A percentile compares a stretch with the other conserved stretches of the same genome.
These are phyloP conservation scores for Cynopterus brachyotis DNA, from an alignment of 2,113 vertebrate genomes.

Conservation along the genomic window DNA sequence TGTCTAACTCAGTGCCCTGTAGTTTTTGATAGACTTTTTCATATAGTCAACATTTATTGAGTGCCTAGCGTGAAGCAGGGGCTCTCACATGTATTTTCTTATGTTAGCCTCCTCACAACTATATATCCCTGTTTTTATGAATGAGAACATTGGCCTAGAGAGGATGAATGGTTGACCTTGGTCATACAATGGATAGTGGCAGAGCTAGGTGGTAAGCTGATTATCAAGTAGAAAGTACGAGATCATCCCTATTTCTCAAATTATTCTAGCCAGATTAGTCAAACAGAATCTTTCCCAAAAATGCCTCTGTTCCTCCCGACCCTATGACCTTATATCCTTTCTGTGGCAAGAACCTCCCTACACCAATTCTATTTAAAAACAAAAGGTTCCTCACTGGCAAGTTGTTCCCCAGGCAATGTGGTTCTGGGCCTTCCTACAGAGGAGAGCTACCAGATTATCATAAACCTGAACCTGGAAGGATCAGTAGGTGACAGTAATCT, in stretches of 20 bases:
- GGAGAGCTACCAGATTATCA: background rate
- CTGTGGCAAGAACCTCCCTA: background rate
- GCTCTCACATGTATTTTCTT: background rate
- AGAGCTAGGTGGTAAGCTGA: background rate
- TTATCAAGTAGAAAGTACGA: background rate
- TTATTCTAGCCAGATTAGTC: slow-evolving; percentile 9
- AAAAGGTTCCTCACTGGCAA: background rate
- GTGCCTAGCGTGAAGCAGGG: background rate
- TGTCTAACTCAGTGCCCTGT: background rate
- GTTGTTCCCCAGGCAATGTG: background rate
- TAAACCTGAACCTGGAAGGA: slow-evolving; percentile 1
- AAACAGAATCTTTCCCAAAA: background rate
- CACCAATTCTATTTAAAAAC: background rate
- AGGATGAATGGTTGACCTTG: background rate
- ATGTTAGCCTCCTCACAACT: background rate
- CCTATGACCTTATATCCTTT: background rate
- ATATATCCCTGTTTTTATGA: background rate
- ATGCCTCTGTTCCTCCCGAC: background rate
- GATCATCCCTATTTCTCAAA: slow-evolving; percentile 15
- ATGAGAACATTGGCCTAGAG: background rate
- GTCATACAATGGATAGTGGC: background rate
- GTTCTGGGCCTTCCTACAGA: background rate
- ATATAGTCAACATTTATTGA: background rate
- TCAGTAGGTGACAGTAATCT: background rate
- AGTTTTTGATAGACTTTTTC: background rate